Percentiles rank a stretch among this genome's conserved stretches.
Evolutionary conservation across 1,140 invertebrate genomes (phyloP).

Genomic region (Heliconius congener): DNA sequence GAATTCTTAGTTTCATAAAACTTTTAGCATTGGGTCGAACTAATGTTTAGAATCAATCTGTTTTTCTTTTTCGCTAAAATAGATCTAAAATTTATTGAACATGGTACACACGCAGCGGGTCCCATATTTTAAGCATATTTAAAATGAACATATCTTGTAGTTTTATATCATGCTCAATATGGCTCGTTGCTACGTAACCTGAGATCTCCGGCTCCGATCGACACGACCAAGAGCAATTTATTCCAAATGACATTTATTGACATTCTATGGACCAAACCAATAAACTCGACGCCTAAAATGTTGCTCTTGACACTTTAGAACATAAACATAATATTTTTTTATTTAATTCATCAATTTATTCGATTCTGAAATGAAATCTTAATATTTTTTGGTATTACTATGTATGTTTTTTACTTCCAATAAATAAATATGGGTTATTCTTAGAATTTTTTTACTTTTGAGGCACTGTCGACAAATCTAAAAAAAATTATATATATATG

Average conservation of each 20-base stretch:
- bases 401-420: background rate
- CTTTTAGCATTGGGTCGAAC: background rate
- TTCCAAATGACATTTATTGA: constrained; percentile 71
- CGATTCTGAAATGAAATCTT: constrained; percentile 15
- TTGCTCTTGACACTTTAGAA: constrained; percentile 48
- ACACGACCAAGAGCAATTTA: constrained; percentile 54
- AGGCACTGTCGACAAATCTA: no score
- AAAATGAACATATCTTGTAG: constrained; percentile 58
- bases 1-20: no score
- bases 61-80: background rate
- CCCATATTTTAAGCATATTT: constrained; percentile 16
- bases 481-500: no score
- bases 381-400: background rate
- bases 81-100: background rate
- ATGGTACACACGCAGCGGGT: background rate
- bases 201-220: constrained; percentile 29
- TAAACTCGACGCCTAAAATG: constrained; percentile 59
- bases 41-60: background rate
- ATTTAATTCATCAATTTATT: background rate
- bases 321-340: constrained; percentile 48
- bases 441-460: no score
- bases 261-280: constrained; percentile 62
- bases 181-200: background rate
- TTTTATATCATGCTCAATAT: constrained; percentile 39
- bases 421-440: background rate